Conservation (phyloP, 2,797 vertebrate genomes). For the Pseudotriccus pelzelni region DNA sequence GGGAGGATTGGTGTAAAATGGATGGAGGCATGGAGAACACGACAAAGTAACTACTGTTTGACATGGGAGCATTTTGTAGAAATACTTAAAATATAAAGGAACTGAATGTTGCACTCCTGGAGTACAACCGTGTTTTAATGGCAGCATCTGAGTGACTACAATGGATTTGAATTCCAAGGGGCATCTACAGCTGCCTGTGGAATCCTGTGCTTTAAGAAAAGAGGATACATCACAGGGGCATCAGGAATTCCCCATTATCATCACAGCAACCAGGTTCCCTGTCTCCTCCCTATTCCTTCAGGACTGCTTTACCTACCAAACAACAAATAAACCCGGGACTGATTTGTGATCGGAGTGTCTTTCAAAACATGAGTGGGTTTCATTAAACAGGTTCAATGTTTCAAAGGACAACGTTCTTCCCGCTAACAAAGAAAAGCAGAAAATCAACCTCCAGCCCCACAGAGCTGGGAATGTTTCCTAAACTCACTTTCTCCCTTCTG, state of each 20-base stretch:
- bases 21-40: neutral
- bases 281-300: neutral
- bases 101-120: neutral
- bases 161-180: neutral
- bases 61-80: neutral
- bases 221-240: too few relatives aligned
- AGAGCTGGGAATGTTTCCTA: neutral
- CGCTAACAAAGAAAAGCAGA: neutral
- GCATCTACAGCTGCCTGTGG: neutral
- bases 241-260: neutral
- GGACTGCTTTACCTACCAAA: rapidly evolving
- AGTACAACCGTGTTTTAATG: neutral
- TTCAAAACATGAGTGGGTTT: neutral
- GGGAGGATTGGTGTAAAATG: neutral
- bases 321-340: neutral
- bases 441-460: neutral
- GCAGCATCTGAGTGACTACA: neutral
- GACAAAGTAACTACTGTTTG: neutral
- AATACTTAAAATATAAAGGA: neutral
- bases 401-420: neutral
- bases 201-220: neutral
- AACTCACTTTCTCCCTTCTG: neutral
- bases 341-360: neutral
- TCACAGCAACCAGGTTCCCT: neutral
- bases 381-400: neutral